Conservation (phyloP, 1,140 invertebrate genomes). For the Zaprionus vittiger region DNA sequence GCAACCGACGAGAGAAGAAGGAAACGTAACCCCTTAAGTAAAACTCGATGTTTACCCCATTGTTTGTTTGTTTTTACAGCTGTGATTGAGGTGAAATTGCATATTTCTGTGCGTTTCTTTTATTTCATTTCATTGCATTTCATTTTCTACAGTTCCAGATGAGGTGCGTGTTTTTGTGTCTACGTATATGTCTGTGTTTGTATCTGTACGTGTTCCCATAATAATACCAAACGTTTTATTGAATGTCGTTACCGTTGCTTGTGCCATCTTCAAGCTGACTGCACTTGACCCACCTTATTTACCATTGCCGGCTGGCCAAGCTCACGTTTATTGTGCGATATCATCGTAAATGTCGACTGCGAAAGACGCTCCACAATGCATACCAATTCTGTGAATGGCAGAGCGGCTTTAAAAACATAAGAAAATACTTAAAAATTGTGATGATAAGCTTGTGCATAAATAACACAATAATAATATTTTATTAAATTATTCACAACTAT, state of each 20-base stretch:
- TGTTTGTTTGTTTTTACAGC: conserved; percentile 82
- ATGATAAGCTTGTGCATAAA: background rate
- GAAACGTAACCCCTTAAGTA: conserved; percentile 17
- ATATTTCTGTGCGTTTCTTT: conserved; percentile 79
- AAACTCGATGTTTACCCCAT: conserved; percentile 52
- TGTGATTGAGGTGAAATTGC: conserved; percentile 82
- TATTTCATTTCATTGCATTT: conserved; percentile 59
- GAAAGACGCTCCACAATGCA: conserved; percentile 25
- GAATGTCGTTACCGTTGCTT: conserved; percentile 59
- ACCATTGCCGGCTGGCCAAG: conserved; percentile 3
- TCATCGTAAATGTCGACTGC: conserved; percentile 59
- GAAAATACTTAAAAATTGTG: background rate
- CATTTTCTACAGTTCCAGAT: conserved; percentile 46
- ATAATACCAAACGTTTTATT: conserved; percentile 81
- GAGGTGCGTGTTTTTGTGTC: background rate
- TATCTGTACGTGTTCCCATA: conserved; percentile 22
- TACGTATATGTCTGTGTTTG: background rate
- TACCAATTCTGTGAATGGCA: conserved; percentile 16
- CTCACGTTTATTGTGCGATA: conserved; percentile 62
- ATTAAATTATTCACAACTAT: background rate
- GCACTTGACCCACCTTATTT: conserved; percentile 39
- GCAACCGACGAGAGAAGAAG: background rate
- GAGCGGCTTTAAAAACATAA: background rate
- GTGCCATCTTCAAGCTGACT: conserved; percentile 28
- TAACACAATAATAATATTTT: background rate